These are phyloP conservation scores for Falcunculus frontatus DNA, from an alignment of 2,113 vertebrate genomes.

Conservation along the genomic window DNA sequence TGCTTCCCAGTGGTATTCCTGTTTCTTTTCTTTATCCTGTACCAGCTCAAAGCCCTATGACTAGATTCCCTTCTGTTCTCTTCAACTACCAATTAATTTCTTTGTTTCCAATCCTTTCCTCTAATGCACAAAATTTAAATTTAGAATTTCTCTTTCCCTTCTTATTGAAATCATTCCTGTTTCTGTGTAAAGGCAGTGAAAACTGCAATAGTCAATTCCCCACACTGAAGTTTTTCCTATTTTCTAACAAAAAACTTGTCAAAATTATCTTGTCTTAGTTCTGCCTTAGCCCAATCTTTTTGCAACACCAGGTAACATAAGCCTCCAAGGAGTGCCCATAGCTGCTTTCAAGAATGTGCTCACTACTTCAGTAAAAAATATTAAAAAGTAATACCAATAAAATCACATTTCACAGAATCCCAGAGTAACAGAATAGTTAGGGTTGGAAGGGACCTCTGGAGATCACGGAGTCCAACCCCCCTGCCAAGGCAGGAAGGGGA, in stretches of 20 bases:
- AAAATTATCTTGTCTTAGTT: background rate
- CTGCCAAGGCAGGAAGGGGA: background rate
- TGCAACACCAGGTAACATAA: background rate
- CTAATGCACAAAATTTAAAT: background rate
- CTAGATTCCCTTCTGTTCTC: background rate
- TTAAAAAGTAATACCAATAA: background rate
- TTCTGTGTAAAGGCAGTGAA: background rate
- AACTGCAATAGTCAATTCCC: background rate
- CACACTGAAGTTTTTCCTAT: rapidly evolving
- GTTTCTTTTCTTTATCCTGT: background rate
- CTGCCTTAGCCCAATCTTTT: background rate
- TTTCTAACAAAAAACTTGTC: background rate
- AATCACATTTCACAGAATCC: background rate
- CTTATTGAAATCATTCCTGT: background rate
- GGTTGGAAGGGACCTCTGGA: background rate
- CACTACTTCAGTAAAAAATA: background rate
- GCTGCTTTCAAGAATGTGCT: background rate
- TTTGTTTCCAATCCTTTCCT: background rate
- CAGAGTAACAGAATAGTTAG: background rate
- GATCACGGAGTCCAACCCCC: background rate
- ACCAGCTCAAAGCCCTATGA: background rate
- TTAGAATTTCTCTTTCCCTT: background rate
- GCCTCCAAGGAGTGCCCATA: background rate
- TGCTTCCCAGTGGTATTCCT: background rate
- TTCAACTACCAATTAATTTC: background rate